A percentile compares a stretch with the other conserved stretches of the same genome.
These are phyloP conservation scores for Dorcus hopei DNA, from an alignment of 2,888 invertebrate genomes.

Conservation along the genomic window DNA sequence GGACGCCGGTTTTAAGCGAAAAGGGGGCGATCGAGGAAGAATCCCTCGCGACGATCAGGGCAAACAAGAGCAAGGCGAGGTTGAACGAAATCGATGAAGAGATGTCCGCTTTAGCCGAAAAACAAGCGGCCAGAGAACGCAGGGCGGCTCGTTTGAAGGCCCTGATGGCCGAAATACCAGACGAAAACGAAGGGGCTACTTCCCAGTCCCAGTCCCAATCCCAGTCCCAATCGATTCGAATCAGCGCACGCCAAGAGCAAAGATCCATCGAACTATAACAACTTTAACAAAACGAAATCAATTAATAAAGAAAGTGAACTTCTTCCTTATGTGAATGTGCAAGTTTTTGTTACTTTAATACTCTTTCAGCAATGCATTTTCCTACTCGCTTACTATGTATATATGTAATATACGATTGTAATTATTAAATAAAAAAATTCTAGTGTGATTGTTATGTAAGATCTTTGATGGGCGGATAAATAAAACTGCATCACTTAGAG, in stretches of 20 bases:
- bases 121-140: constrained; percentile 67
- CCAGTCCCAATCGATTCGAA: constrained; percentile 18
- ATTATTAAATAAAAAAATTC: constrained; percentile 12
- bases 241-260: constrained; percentile 37
- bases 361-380: constrained; percentile 9
- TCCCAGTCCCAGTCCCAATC: constrained; percentile 18
- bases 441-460: constrained; percentile 14
- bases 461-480: no score
- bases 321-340: constrained; percentile 13
- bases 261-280: constrained; percentile 17
- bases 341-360: constrained; percentile 13
- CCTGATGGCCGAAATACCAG: constrained; percentile 60
- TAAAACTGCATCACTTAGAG: no score
- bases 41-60: constrained; percentile 31
- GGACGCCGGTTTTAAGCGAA: constrained; percentile 56
- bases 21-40: constrained; percentile 42
- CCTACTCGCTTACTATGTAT: constrained; percentile 17
- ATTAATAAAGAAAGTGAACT: not conserved
- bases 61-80: constrained; percentile 54
- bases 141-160: constrained; percentile 68
- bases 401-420: constrained; percentile 18
- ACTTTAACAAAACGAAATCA: constrained; percentile 3
- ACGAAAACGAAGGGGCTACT: constrained; percentile 47
- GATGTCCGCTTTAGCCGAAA: constrained; percentile 68
- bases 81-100: constrained; percentile 71